These are phyloP conservation scores for Eupithecia insigniata DNA, from an alignment of 2,888 invertebrate genomes.

Conservation along the genomic window DNA sequence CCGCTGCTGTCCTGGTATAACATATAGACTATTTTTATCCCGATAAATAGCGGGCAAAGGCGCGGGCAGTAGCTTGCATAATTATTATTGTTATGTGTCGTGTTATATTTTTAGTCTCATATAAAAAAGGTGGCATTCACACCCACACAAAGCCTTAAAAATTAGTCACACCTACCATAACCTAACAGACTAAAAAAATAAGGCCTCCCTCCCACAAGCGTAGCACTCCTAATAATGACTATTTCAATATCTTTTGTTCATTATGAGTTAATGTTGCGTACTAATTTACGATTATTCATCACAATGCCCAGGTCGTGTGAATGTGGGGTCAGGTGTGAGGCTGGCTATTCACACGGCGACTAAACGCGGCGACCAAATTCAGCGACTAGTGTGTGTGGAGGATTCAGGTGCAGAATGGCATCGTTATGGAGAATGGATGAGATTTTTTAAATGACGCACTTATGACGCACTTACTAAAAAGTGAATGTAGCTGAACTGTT, in stretches of 20 bases:
- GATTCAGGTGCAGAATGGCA: not conserved
- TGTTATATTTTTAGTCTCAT: too few species aligned
- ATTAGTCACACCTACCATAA: not conserved
- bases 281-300: slow-evolving; percentile 38
- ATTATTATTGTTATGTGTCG: too few species aligned
- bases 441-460: not conserved
- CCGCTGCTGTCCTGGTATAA: too few species aligned
- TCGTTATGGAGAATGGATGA: not conserved
- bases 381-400: not conserved
- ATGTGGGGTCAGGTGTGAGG: slow-evolving; percentile 39
- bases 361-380: not conserved
- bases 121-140: not conserved
- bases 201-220: not conserved
- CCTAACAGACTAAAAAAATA: not conserved
- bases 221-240: not conserved
- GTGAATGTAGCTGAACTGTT: too few species aligned
- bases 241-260: slow-evolving; percentile 27
- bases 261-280: slow-evolving; percentile 34
- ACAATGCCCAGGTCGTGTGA: slow-evolving; percentile 49
- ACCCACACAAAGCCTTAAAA: not conserved
- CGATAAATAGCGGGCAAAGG: too few species aligned
- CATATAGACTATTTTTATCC: too few species aligned
- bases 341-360: slow-evolving; percentile 35
- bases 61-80: too few species aligned
- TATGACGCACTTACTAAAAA: too few species aligned